Base-by-base conservation (phyloP, 2,113 vertebrate genomes). In the Apteryx mantelli region DNA sequence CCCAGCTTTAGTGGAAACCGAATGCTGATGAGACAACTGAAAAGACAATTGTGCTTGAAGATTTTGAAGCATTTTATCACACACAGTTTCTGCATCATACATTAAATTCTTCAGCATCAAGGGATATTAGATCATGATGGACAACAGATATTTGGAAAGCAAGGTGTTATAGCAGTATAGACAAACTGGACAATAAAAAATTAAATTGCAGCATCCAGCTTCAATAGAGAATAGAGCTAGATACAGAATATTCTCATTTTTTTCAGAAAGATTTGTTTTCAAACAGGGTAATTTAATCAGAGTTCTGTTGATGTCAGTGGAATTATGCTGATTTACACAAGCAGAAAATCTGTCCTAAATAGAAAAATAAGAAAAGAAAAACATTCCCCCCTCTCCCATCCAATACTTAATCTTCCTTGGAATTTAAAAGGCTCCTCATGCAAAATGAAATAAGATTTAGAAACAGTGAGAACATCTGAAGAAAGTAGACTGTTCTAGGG, bases 371-470 rank as follows among this genome's bases (percentile, higher is more conserved):
- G n/a, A 50, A 82, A 82, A 58, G 32, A 53, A 85, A 80, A 83
- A 1, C 11, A 44, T 63, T 93, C 91, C 17, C 13, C 82, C 16
- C 13, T 19, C 36, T 86, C 16, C 89, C 8, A 10, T 50, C 16
- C 32, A 63, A 19, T 64, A 60, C 13, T 32, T 95, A 83, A 55
- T 83, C 34, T 79, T 76, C 32, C 71, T 78, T 89, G n/a, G 85
- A 89, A 80, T 52, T 42, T 82, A 32, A 60, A 85, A 80, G 32
- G 5, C 2, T 89, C 50, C 2, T 86, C 40, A 78, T 81, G 64
- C 14, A 86, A 93, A 96, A 78, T 66, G 13, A 85, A 91, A 88
- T 21, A 38, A 91, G 55, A 75, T 86, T 88, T 83, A 80, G 55
- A 77, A 94, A 83, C 3, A 75, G 50, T 12, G 40, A 82, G 66